Evolutionary conservation across 2,888 invertebrate species (phyloP), one percentile per base, ranked within the genome.

Genomic region (Selenia dentaria): DNA sequence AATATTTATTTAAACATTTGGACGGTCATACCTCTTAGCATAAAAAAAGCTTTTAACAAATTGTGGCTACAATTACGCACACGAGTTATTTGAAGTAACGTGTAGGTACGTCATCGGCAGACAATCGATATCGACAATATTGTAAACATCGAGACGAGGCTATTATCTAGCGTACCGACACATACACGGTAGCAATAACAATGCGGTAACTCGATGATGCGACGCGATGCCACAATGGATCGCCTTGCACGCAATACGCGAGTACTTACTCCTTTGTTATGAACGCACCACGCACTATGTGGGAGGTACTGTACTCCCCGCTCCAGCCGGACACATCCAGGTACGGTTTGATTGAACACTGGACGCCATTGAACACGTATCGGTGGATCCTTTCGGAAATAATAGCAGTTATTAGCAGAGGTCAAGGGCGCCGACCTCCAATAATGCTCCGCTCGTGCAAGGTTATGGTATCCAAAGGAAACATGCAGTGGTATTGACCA

Each of bases 61-160:
- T n/a, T n/a, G n/a, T n/a, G n/a, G n/a, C n/a, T n/a, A n/a, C n/a
- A n/a, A n/a, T n/a, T n/a, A n/a, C n/a, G n/a, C n/a, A n/a, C n/a
- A n/a, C n/a, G n/a, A 22, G 22, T 8, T 22, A 2, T 2, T 8
- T 22, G 2, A 8, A 5, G 13, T 29, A n/a, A 14, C 6, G 14
- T 9, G 6, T 9, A 13, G 2, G 6, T n/a, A n/a, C 32, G 20
- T 32, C 18, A 32, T 6, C 5, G 18, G 16, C 11, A 1, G 26
- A 5, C 4, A 16, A 27, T 10, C 3, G 33, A 26, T 35, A 36
- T 32, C 26, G 35, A 37, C 36, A 37, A 26, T 26, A 14, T 34
- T 35, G 43, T 43, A 26, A 43, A 37, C 43, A 37, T 22, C 5
- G 25, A 24, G 18, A 5, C 36, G 31, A 26, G 31, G 31, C 36